Conservation (phyloP, 2,888 invertebrate genomes). For the Epistrophe eligans region DNA sequence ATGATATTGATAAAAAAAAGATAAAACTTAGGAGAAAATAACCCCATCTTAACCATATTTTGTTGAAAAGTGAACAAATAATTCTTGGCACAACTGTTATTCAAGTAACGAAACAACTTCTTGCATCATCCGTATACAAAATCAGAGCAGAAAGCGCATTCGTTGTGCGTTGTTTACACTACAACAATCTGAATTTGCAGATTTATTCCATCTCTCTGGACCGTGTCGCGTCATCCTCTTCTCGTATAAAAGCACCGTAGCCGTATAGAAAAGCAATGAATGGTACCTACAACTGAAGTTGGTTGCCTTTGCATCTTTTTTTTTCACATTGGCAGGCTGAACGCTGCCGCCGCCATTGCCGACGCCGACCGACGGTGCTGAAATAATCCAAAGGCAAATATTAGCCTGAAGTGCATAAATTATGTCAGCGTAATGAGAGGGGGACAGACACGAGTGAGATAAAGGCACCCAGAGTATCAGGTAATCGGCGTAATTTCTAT, state of each 20-base stretch:
- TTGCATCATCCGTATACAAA: constrained; percentile 31
- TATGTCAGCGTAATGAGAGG: constrained; percentile 74
- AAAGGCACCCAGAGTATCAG: constrained; percentile 66
- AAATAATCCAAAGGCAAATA: constrained; percentile 72
- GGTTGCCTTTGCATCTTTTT: constrained; percentile 4
- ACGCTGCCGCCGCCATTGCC: not conserved
- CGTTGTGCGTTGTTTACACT: constrained; percentile 71
- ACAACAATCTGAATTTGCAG: constrained; percentile 69
- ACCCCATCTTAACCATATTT: too few relatives aligned
- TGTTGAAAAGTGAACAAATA: not conserved
- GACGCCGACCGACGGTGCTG: constrained; percentile 1
- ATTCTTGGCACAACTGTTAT: constrained; percentile 39
- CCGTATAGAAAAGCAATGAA: constrained; percentile 14
- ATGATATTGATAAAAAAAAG: too few relatives aligned
- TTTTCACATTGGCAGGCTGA: constrained; percentile 25
- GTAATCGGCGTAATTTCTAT: constrained; percentile 70
- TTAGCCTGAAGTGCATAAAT: constrained; percentile 74
- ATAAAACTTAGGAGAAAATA: too few relatives aligned
- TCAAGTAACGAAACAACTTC: constrained; percentile 5
- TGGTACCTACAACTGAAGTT: constrained; percentile 13
- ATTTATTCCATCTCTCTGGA: constrained; percentile 70
- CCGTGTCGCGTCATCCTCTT: constrained; percentile 47
- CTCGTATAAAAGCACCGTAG: constrained; percentile 7
- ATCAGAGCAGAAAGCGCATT: constrained; percentile 69
- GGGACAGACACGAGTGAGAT: constrained; percentile 70